Conservation (phyloP, 2,113 vertebrate genomes). For the Setophaga coronata region DNA sequence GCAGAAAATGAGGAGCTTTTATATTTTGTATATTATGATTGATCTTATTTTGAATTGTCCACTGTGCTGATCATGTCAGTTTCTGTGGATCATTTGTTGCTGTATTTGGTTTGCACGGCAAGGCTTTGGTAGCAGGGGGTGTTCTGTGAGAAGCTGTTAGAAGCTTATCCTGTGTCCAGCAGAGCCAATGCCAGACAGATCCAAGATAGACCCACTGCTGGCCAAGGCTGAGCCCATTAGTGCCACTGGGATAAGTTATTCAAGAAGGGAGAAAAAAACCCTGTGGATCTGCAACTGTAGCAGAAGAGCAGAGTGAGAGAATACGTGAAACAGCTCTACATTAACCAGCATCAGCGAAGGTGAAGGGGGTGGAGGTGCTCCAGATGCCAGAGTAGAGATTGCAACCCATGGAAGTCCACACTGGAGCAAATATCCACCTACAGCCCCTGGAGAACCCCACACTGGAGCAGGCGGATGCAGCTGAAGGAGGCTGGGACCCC, state of each 20-base stretch:
- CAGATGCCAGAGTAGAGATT: not conserved
- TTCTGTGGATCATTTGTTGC: not conserved
- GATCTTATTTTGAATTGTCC: not conserved
- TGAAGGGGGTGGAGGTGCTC: not conserved
- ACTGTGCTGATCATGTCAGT: not conserved
- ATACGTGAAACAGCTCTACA: not conserved
- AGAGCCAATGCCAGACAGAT: not conserved
- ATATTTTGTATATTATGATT: not conserved
- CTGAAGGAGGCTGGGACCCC: not conserved
- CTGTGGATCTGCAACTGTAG: not conserved
- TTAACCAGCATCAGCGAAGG: not conserved
- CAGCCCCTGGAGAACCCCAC: not conserved
- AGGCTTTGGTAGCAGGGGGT: not conserved
- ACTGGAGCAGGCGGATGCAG: not conserved
- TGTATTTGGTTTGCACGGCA: not conserved
- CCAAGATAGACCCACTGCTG: not conserved
- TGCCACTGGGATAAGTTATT: fast-evolving
- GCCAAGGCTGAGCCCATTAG: not conserved
- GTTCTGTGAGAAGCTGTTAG: not conserved
- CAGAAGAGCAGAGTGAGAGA: not conserved
- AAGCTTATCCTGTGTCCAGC: not conserved
- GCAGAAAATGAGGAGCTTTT: not conserved
- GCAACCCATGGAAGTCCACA: not conserved
- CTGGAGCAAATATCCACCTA: not conserved
- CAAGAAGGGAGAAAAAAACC: not conserved